Conservation (phyloP, 2,797 vertebrate genomes). For the Sciurus carolinensis region DNA sequence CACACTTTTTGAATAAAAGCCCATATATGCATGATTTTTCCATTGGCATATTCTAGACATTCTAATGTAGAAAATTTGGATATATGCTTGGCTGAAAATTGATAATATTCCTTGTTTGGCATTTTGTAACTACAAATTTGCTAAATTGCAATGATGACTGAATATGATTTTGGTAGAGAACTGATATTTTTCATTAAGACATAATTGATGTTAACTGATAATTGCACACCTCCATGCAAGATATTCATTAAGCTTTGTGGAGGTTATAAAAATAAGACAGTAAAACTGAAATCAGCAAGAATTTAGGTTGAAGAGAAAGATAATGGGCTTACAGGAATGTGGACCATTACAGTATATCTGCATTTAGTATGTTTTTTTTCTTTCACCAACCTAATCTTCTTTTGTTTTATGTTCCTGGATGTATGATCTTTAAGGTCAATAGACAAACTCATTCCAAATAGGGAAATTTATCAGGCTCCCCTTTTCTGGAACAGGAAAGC, state of each 20-base stretch:
- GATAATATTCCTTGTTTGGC: conserved; percentile 15
- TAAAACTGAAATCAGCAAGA: conserved; percentile 57
- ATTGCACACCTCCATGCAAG: conserved; percentile 33
- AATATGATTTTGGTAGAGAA: conserved; percentile 48
- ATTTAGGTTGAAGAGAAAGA: background rate
- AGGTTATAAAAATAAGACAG: background rate
- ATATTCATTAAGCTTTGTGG: background rate
- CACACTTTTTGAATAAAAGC: background rate
- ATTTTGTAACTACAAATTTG: conserved; percentile 36
- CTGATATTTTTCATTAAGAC: conserved; percentile 20
- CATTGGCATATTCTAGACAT: background rate
- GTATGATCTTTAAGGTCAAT: background rate
- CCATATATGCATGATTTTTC: background rate
- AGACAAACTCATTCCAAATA: conserved; percentile 39
- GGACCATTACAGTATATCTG: background rate
- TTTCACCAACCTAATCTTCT: background rate
- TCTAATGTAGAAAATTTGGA: conserved; percentile 15
- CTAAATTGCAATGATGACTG: conserved; percentile 29
- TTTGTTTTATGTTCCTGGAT: conserved; percentile 18
- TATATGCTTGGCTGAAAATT: background rate
- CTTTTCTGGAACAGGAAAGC: background rate
- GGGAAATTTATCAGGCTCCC: conserved; percentile 10
- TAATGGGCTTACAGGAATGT: background rate
- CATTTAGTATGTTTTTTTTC: background rate
- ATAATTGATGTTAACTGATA: conserved; percentile 34